phyloP scores from a whole-genome alignment of 2,888 invertebrate species.

The Calameuta filiformis region DNA sequence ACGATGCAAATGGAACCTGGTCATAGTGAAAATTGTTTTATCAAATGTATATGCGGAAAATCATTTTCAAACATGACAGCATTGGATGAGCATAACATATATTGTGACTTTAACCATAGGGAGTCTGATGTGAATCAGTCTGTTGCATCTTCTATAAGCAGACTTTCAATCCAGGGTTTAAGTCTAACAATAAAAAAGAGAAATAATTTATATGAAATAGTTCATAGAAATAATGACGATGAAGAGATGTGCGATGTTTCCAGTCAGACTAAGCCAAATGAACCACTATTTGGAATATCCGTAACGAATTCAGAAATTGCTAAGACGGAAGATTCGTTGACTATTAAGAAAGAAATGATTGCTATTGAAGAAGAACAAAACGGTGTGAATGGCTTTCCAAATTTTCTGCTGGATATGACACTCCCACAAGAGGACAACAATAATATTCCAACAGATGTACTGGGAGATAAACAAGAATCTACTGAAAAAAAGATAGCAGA shows the following conservation, averaged over 20 bases:
- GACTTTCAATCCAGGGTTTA: constrained; percentile 56
- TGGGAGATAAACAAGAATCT: constrained; percentile 50
- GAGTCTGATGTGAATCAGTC: background rate
- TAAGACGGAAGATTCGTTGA: constrained; percentile 5
- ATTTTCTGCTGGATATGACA: constrained; percentile 24
- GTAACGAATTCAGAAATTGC: constrained; percentile 28
- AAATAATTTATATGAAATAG: constrained; percentile 60
- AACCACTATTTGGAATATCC: constrained; percentile 30
- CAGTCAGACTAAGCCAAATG: constrained; percentile 27
- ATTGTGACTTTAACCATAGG: constrained; percentile 33
- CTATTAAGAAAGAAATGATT: background rate
- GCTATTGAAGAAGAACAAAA: constrained; percentile 12
- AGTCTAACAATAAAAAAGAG: constrained; percentile 61
- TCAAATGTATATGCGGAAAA: constrained; percentile 48
- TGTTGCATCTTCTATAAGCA: constrained; percentile 37
- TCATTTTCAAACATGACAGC: constrained; percentile 50
- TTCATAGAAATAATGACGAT: constrained; percentile 43
- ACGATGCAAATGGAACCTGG: background rate
- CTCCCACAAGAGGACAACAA: constrained; percentile 34
- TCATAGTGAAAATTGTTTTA: background rate
- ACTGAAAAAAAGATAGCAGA: constrained; percentile 5
- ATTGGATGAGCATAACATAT: constrained; percentile 45
- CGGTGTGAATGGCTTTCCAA: constrained; percentile 29
- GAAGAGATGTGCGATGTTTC: constrained; percentile 35
- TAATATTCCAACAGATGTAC: constrained; percentile 31